These are phyloP conservation scores for Clupea harengus DNA, from an alignment of 2,113 vertebrate species.

Conservation along the genomic window DNA sequence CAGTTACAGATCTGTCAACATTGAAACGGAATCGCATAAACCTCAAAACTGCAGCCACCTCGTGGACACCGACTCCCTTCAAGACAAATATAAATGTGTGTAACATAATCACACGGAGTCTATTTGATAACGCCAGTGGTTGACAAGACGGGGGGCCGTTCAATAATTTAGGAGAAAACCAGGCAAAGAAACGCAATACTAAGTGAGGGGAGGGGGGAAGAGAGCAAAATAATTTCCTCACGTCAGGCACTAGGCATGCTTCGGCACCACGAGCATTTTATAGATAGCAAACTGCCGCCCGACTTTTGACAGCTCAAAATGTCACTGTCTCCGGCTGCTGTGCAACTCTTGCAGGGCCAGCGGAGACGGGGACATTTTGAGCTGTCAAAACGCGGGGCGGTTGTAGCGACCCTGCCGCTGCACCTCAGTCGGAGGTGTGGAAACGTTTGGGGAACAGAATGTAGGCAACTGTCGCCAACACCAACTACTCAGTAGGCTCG, in stretches of 20 bases:
- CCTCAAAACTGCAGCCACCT: slow-evolving; percentile 1
- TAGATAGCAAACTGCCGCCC: slow-evolving; percentile 52
- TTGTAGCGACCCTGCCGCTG: slow-evolving; percentile 25
- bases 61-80: slow-evolving; percentile 1
- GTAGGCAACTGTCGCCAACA: slow-evolving; percentile 3
- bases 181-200: slow-evolving; percentile 32
- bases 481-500: neutral
- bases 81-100: slow-evolving; percentile 17
- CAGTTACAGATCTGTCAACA: slow-evolving; percentile 22
- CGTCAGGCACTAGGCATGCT: slow-evolving; percentile 52
- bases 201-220: slow-evolving; percentile 11
- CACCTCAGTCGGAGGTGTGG: slow-evolving; percentile 4
- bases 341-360: slow-evolving; percentile 13
- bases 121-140: neutral
- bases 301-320: slow-evolving; percentile 54
- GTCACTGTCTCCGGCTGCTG: slow-evolving; percentile 36
- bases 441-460: neutral
- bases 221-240: slow-evolving; percentile 45
- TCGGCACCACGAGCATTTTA: slow-evolving; percentile 39
- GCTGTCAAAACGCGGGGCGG: slow-evolving; percentile 7
- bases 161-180: slow-evolving; percentile 25
- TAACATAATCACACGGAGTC: slow-evolving; percentile 8
- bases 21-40: slow-evolving; percentile 18
- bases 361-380: slow-evolving; percentile 11
- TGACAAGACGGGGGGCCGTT: neutral